A percentile compares a stretch with the other conserved stretches of the same genome.
Conservation (phyloP, 2,888 invertebrate species). For the Heliconius cydno region DNA sequence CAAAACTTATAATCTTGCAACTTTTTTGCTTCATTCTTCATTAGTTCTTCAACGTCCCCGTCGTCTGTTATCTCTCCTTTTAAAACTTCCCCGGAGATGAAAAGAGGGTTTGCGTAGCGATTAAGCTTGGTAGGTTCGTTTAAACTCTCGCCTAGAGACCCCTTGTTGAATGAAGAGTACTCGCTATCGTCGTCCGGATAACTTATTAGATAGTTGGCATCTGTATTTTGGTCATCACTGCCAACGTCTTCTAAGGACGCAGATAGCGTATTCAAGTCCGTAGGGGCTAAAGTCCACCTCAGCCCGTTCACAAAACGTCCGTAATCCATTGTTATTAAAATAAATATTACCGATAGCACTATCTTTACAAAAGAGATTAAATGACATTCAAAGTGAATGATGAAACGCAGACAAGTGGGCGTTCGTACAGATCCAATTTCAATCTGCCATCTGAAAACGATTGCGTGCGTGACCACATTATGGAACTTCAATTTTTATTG, state of each 20-base stretch:
- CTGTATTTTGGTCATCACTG: constrained; percentile 55
- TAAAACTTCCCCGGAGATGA: constrained; percentile 70
- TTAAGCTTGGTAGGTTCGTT: constrained; percentile 59
- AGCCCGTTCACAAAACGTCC: constrained; percentile 64
- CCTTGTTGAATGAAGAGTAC: constrained; percentile 49
- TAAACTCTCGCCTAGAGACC: constrained; percentile 53
- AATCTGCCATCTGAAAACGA: constrained; percentile 59
- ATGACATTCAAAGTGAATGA: constrained; percentile 55
- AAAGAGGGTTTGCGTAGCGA: constrained; percentile 72
- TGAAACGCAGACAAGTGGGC: constrained; percentile 66
- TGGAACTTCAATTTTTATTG: constrained; percentile 24
- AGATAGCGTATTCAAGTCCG: constrained; percentile 56
- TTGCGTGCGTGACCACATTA: constrained; percentile 40
- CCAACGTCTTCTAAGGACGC: constrained; percentile 59
- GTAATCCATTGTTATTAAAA: constrained; percentile 65
- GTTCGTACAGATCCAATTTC: constrained; percentile 68
- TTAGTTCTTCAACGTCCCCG: constrained; percentile 66
- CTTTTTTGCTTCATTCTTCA: constrained; percentile 72
- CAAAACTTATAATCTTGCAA: constrained; percentile 77
- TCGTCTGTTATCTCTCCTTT: constrained; percentile 68
- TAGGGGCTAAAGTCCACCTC: constrained; percentile 61
- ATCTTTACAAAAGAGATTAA: constrained; percentile 51
- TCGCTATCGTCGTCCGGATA: constrained; percentile 66
- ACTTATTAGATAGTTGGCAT: constrained; percentile 66
- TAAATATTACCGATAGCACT: constrained; percentile 50